Evolutionary conservation across 2,113 vertebrate genomes (phyloP), one percentile per base, ranked within the genome.

Genomic region (Hemichromis elongatus): DNA sequence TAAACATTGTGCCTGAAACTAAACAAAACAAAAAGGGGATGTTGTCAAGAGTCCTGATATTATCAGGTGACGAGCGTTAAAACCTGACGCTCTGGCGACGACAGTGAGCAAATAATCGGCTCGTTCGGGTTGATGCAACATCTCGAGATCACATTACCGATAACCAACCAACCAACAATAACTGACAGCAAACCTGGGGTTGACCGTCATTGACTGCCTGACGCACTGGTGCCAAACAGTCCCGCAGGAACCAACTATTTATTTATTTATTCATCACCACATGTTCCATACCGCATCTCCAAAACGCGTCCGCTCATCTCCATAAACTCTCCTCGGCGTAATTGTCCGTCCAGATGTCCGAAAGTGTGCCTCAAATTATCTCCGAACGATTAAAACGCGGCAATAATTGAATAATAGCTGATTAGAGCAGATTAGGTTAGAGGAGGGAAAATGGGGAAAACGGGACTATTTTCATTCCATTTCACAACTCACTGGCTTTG

Each of bases 271-370:
- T 93, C 96, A 95, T 93, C 93, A 30, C 90, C 95, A 94, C 95
- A 94, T 95, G 95, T 88, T 92, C 93, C 88, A 89, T 86, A 88
- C 90, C 19, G 26, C 87, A 90, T 95, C 92, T 89, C 80, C 83
- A 88, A 94, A 26, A 93, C 94, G 96, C 96, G 96, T 96, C 97
- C 92, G 89, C 96, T 97, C 96, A 98, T 98, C 98, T 98, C 97
- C 97, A 98, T 97, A 98, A 97, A 97, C 97, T 97, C 97, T 97
- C 96, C 97, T 95, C 83, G 24, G 70, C 95, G 95, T 96, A 97
- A 97, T 98, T 97, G 97, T 97, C 95, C 89, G 96, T 95, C 98
- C 98, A 99, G 98, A 98, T 99, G 98, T 98, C 97, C 96, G n/a
- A 97, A 97, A 95, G 94, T 95, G 97, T 97, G 96, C 96, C 96